phyloP scores from a whole-genome alignment of 2,888 invertebrate species.

The Nudaria mundana region DNA sequence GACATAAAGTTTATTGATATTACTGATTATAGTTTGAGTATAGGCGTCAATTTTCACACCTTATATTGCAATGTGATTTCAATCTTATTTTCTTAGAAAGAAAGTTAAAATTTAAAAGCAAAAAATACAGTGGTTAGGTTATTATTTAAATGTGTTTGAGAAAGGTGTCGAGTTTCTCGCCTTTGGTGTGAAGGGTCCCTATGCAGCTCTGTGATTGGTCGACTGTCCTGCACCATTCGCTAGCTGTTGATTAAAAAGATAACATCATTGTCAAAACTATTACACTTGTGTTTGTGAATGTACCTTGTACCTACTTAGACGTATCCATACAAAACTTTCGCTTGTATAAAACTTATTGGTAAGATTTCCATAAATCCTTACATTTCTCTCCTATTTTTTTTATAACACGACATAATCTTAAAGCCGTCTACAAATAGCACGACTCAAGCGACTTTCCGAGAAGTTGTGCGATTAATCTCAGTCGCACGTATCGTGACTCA shows the following conservation, averaged over 20 bases:
- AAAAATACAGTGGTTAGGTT: conserved; percentile 27
- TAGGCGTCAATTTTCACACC: conserved; percentile 80
- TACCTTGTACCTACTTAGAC: background rate
- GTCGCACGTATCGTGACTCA: conserved; percentile 18
- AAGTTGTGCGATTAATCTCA: conserved; percentile 22
- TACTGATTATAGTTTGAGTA: conserved; percentile 39
- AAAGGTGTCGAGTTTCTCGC: conserved; percentile 78
- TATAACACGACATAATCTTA: too few species aligned
- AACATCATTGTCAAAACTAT: conserved; percentile 7
- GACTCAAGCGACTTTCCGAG: conserved; percentile 2
- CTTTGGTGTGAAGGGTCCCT: conserved; percentile 75
- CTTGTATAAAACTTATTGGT: background rate
- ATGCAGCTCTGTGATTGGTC: conserved; percentile 60
- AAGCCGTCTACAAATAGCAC: conserved; percentile 6
- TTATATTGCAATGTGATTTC: conserved; percentile 29
- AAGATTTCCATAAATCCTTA: too few species aligned
- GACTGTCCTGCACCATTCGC: conserved; percentile 33
- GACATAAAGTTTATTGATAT: conserved; percentile 31
- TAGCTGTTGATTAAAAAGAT: conserved; percentile 57
- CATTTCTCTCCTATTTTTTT: too few species aligned
- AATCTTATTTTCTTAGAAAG: background rate
- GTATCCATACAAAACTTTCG: background rate
- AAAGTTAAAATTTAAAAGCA: conserved; percentile 27
- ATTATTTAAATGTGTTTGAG: conserved; percentile 32
- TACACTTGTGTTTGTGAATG: background rate